Conservation (phyloP, 2,113 vertebrate genomes). For the Zosterops borbonicus region DNA sequence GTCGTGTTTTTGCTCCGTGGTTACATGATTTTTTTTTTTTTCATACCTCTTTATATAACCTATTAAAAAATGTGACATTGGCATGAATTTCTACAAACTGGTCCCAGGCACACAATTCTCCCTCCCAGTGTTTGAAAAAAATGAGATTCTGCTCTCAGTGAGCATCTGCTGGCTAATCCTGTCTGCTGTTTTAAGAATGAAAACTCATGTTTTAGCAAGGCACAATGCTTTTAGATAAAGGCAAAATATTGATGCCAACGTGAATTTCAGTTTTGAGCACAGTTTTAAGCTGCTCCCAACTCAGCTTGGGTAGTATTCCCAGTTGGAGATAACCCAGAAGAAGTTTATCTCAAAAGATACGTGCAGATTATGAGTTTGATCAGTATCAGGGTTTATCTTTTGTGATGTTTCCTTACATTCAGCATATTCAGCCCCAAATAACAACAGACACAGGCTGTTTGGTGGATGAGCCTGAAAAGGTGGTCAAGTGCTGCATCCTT, state of each 20-base stretch:
- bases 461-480: neutral
- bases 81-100: slow-evolving; percentile 55
- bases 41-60: slow-evolving; percentile 44
- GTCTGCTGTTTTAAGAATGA: neutral
- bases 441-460: neutral
- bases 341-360: neutral
- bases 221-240: neutral
- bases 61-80: slow-evolving; percentile 56
- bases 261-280: neutral
- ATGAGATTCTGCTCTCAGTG: neutral
- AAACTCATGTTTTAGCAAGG: neutral
- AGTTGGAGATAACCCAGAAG: neutral
- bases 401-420: neutral
- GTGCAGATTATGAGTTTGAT: neutral
- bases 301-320: neutral
- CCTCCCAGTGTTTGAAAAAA: neutral
- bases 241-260: neutral
- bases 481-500: neutral
- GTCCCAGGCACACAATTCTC: slow-evolving; percentile 16
- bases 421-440: neutral
- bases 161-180: slow-evolving; percentile 3
- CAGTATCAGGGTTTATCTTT: neutral
- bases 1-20: slow-evolving; percentile 56
- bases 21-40: neutral
- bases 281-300: neutral